These are phyloP conservation scores for Macropis europaea DNA, from an alignment of 2,888 invertebrate species.

Conservation along the genomic window DNA sequence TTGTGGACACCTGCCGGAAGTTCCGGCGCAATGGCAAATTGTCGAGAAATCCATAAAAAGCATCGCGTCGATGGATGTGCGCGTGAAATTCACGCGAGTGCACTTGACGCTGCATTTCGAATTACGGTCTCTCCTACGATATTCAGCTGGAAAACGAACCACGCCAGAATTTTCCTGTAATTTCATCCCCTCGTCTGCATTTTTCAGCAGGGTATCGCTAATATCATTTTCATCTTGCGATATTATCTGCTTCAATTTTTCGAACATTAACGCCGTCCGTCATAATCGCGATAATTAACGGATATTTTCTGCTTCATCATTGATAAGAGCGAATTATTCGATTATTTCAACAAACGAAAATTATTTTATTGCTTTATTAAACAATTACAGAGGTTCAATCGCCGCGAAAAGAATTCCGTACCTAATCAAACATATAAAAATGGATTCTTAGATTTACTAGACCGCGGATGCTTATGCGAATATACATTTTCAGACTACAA, in stretches of 20 bases:
- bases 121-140: not conserved
- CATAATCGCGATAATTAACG: no score
- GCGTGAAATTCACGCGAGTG: not conserved
- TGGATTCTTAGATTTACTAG: no score
- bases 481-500: no score
- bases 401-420: no score
- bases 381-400: no score
- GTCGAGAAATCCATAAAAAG: conserved; percentile 4
- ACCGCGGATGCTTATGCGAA: no score
- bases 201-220: no score
- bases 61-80: not conserved
- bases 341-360: no score
- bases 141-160: not conserved
- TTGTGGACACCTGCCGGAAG: not conserved
- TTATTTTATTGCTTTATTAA: no score
- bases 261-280: not conserved
- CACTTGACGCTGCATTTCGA: conserved; percentile 12
- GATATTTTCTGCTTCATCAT: no score
- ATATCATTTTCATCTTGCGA: not conserved
- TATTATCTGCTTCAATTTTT: not conserved
- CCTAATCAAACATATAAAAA: no score
- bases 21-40: not conserved
- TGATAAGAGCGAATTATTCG: no score
- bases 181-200: not conserved
- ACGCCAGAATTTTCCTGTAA: not conserved